These are phyloP conservation scores for Apomyelois bistriatella DNA, from an alignment of 2,888 invertebrate species.

Conservation along the genomic window DNA sequence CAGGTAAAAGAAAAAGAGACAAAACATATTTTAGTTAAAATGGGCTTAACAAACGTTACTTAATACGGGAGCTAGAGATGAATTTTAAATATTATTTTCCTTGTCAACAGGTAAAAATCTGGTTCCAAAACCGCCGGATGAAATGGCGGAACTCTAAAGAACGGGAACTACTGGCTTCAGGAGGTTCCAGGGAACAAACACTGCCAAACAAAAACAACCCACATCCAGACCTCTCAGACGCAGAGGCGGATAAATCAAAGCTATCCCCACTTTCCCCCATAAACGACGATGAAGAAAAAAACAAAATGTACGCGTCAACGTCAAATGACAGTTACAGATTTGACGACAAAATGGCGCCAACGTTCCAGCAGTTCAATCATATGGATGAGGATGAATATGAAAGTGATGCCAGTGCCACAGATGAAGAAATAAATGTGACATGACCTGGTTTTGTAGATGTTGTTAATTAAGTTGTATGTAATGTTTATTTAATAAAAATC, in stretches of 20 bases:
- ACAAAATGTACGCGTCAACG: constrained; percentile 55
- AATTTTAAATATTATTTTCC: neutral
- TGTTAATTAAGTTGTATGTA: constrained; percentile 21
- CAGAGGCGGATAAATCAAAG: constrained; percentile 88
- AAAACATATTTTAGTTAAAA: too few relatives aligned
- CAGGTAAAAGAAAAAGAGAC: too few relatives aligned
- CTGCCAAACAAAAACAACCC: constrained; percentile 98
- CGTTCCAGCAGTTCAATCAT: constrained; percentile 23
- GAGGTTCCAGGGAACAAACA: constrained; percentile 96
- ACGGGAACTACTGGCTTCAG: constrained; percentile 94
- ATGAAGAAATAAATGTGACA: constrained; percentile 93
- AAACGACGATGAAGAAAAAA: constrained; percentile 53
- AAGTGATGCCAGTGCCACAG: constrained; percentile 83
- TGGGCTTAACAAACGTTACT: too few relatives aligned
- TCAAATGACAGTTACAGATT: constrained; percentile 54
- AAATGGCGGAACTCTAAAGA: constrained; percentile 99
- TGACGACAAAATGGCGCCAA: constrained; percentile 62
- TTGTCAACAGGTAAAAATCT: constrained; percentile 80
- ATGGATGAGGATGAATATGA: constrained; percentile 69
- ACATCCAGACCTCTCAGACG: constrained; percentile 95
- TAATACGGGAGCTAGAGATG: too few relatives aligned
- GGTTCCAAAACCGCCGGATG: constrained; percentile 99
- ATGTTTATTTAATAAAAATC: neutral
- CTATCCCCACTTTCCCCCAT: constrained; percentile 80
- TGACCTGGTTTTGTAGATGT: constrained; percentile 79